Evolutionary conservation across 2,113 vertebrate species (phyloP).

Genomic region (Pygoscelis adeliae): DNA sequence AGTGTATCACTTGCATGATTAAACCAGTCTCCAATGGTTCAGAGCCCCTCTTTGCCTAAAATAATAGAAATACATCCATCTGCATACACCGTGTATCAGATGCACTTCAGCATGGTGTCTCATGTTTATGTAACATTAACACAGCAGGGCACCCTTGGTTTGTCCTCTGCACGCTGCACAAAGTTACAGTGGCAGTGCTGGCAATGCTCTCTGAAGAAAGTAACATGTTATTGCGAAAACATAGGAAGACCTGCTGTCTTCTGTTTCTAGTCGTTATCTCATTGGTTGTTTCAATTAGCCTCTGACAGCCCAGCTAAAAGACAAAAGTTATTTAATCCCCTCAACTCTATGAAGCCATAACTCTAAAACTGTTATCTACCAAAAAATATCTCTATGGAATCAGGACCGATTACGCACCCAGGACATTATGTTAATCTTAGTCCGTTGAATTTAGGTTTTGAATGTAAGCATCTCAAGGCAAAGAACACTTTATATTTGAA

Average conservation of each 20-base stretch:
- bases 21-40: neutral
- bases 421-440: neutral
- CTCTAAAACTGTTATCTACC: neutral
- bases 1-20: neutral
- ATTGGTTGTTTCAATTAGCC: conserved; percentile 40
- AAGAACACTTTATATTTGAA: neutral
- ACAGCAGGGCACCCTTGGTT: neutral
- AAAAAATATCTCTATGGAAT: neutral
- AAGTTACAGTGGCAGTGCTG: neutral
- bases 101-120: neutral
- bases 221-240: conserved; percentile 9
- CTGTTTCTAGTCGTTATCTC: neutral
- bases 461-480: neutral
- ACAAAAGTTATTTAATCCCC: conserved; percentile 50
- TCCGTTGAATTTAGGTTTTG: neutral
- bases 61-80: neutral
- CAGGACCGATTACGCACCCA: neutral
- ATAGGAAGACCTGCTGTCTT: neutral
- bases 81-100: neutral
- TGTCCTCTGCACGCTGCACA: neutral
- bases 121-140: neutral
- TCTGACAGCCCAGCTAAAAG: conserved; percentile 36
- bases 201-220: neutral
- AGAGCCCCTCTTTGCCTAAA: neutral
- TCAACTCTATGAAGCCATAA: conserved; percentile 26